Conservation (phyloP, 1,140 invertebrate genomes). For the Trachelipus rathkii region DNA sequence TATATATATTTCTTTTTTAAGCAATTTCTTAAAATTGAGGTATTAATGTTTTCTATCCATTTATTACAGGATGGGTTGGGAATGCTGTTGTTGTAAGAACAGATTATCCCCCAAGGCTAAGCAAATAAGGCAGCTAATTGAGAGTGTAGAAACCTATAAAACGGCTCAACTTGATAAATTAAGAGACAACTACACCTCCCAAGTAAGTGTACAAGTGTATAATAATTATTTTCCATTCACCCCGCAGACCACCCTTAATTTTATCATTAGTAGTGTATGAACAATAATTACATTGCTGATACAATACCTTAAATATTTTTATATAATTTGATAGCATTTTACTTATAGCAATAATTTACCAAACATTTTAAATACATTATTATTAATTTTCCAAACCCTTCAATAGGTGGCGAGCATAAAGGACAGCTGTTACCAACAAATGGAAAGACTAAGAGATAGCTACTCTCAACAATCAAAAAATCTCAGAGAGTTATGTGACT, state of each 20-base stretch:
- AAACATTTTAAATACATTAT: too few relatives aligned
- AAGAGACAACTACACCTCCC: slow-evolving; percentile 83
- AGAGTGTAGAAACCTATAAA: slow-evolving; percentile 85
- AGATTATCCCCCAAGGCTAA: slow-evolving; percentile 67
- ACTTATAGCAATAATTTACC: too few relatives aligned
- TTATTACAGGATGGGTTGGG: slow-evolving; percentile 48
- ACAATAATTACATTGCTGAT: too few relatives aligned
- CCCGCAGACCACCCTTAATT: too few relatives aligned
- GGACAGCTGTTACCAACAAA: slow-evolving; percentile 86
- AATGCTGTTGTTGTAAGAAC: slow-evolving; percentile 57
- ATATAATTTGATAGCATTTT: too few relatives aligned
- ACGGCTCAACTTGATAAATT: slow-evolving; percentile 57
- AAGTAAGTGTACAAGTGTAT: slow-evolving; percentile 57
- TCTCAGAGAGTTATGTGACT: slow-evolving; percentile 80
- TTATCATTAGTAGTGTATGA: too few relatives aligned
- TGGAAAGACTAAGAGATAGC: slow-evolving; percentile 87
- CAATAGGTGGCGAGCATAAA: slow-evolving; percentile 75
- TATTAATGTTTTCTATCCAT: too few relatives aligned
- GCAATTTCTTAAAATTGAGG: too few relatives aligned
- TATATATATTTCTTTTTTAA: too few relatives aligned
- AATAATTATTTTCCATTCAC: not conserved
- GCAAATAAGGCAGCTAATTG: slow-evolving; percentile 76
- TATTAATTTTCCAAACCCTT: slow-evolving; percentile 16
- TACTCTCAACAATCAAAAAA: slow-evolving; percentile 82
- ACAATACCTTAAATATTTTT: too few relatives aligned